Evolutionary conservation across 2,888 invertebrate species (phyloP), one percentile per base, ranked within the genome.

Genomic region (Amiota communis): DNA sequence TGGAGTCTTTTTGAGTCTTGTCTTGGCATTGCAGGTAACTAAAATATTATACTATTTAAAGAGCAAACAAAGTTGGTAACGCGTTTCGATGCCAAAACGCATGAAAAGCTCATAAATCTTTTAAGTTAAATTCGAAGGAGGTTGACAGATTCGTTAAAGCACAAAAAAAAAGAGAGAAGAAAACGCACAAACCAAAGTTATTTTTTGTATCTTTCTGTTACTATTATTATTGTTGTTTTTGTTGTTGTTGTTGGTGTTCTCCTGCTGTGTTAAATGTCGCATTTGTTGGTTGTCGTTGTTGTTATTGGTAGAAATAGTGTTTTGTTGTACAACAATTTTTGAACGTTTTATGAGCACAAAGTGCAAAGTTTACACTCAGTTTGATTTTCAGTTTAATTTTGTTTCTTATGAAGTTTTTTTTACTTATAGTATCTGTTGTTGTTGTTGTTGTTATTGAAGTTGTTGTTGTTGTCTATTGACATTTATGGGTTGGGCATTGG

Each of bases 111-210:
- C 83, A 86, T 86, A 86, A 87, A 87, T 87, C 87, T 83, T 80
- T 65, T 48, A n/a, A 78, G 78, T 76, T 78, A 79, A 81, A 83
- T 81, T 86, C 80, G 81, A 68, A 78, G 81, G 8, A 36, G 81
- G 84, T 86, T 87, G 86, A 86, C 86, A 86, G 82, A 85, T 87
- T 84, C 86, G 87, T 86, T 86, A 86, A 85, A 81, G 79, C 61
- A 59, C 20, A 12, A 17, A 59, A 15, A 11, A 59, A 53, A 53
- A 8, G 11, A 53, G 11, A n/a, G 1, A 53, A 53, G 8, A 53
- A 53, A 53, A 53, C 13, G 15, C 13, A 15, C n/a, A 59, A n/a
- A 23, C 23, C 23, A 23, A 1, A 23, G 23, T 2, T 23, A 36
- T 1, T 36, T 23, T 36, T 63, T 8, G 20, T 20, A 9, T 15